Conservation (phyloP, 2,113 vertebrate species). For the Aldabrachelys gigantea region DNA sequence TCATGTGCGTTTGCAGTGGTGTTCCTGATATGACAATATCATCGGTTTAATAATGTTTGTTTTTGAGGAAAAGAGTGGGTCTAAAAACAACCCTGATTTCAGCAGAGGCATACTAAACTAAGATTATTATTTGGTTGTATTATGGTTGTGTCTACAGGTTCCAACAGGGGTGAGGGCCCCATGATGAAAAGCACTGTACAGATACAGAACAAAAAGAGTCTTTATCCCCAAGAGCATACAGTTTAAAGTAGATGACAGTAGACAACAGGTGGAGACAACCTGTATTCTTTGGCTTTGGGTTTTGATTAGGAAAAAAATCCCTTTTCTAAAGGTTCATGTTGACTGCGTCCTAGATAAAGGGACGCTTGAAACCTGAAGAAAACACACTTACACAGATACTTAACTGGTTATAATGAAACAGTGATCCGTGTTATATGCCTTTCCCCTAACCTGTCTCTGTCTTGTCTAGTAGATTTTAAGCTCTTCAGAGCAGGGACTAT, state of each 20-base stretch:
- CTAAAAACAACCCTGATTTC: background rate
- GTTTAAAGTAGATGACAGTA: background rate
- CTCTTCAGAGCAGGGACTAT: background rate
- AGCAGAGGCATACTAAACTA: background rate
- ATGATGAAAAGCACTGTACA: background rate
- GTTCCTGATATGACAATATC: background rate
- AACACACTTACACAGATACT: background rate
- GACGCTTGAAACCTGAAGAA: background rate
- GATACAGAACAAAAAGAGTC: background rate
- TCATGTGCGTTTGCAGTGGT: background rate
- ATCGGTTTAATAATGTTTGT: background rate
- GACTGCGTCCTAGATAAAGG: background rate
- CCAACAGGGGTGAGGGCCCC: no score
- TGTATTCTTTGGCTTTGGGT: slow-evolving; percentile 40
- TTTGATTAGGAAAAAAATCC: background rate
- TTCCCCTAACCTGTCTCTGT: no score
- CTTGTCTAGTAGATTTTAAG: background rate
- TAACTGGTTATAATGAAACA: background rate
- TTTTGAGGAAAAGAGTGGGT: background rate
- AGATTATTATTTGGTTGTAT: background rate
- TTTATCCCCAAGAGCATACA: background rate
- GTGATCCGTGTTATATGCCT: background rate
- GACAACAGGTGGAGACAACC: background rate
- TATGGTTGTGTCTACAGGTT: background rate
- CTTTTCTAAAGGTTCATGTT: background rate